These are phyloP conservation scores for Lasioglossum marginatum DNA, from an alignment of 2,888 invertebrate genomes.

Conservation along the genomic window DNA sequence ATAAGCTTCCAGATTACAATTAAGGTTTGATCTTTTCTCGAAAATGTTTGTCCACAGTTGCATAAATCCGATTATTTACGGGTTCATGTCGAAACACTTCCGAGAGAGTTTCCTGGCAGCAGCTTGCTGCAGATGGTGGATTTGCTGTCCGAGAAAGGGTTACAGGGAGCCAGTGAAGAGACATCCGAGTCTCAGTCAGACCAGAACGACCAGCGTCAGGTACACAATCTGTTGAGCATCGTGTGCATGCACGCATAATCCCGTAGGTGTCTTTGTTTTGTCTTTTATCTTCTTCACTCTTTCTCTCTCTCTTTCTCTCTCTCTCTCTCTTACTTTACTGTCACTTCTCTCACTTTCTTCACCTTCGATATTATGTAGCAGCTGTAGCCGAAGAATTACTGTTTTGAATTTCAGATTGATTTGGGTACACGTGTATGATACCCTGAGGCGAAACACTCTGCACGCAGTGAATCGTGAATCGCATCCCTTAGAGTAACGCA, in stretches of 20 bases:
- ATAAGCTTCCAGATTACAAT: background rate
- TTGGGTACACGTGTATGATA: constrained; percentile 43
- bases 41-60: constrained; percentile 85
- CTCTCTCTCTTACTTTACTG: background rate
- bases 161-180: constrained; percentile 79
- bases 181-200: constrained; percentile 83
- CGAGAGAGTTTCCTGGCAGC: constrained; percentile 86
- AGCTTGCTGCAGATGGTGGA: constrained; percentile 83
- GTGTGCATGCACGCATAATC: background rate
- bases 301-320: background rate
- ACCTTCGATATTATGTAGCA: background rate
- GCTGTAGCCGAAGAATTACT: constrained; percentile 25
- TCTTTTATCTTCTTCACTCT: background rate
- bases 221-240: constrained; percentile 52
- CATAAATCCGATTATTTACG: constrained; percentile 90
- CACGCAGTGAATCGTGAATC: constrained; percentile 2
- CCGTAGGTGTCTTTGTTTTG: background rate
- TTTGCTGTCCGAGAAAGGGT: constrained; percentile 78
- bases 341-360: background rate
- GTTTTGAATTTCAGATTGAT: constrained; percentile 59
- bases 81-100: constrained; percentile 91
- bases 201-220: constrained; percentile 83
- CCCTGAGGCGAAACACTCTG: constrained; percentile 20
- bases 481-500: background rate
- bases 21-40: background rate